Evolutionary conservation across 2,797 vertebrate species (phyloP).

Genomic region (Parambassis ranga): DNA sequence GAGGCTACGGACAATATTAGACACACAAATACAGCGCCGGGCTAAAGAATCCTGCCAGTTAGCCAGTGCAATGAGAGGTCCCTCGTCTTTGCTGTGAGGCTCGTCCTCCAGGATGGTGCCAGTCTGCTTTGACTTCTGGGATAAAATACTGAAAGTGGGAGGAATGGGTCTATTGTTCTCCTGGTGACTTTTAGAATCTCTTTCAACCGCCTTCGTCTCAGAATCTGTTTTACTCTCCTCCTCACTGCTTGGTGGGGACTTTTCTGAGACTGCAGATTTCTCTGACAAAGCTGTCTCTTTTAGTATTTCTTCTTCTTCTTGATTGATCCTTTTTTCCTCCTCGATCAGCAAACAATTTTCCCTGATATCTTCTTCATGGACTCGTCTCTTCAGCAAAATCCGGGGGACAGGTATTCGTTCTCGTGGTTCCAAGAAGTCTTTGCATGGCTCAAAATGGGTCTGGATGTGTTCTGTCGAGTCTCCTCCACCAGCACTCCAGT

Average conservation of each 20-base stretch:
- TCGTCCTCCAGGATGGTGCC: slow-evolving; percentile 95
- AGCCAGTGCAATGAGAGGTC: slow-evolving; percentile 90
- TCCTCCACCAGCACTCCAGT: slow-evolving; percentile 97
- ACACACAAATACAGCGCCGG: slow-evolving; percentile 94
- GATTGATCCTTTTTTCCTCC: slow-evolving; percentile 74
- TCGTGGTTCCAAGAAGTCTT: slow-evolving; percentile 81
- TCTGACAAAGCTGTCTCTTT: slow-evolving; percentile 57
- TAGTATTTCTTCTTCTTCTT: slow-evolving; percentile 63
- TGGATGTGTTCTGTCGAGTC: slow-evolving; percentile 99
- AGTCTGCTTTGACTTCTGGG: slow-evolving; percentile 76
- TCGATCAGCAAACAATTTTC: slow-evolving; percentile 62
- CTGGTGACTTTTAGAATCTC: slow-evolving; percentile 66
- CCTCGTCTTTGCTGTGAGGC: slow-evolving; percentile 98
- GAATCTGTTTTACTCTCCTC: slow-evolving; percentile 68
- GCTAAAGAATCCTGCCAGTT: slow-evolving; percentile 98
- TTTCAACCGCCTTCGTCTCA: slow-evolving; percentile 71
- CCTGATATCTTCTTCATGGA: slow-evolving; percentile 54
- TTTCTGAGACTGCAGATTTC: slow-evolving; percentile 48
- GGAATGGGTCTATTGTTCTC: slow-evolving; percentile 81
- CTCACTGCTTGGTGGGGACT: slow-evolving; percentile 76
- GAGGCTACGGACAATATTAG: slow-evolving; percentile 98
- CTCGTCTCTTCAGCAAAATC: slow-evolving; percentile 52
- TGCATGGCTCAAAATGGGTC: slow-evolving; percentile 94
- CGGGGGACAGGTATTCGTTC: slow-evolving; percentile 78
- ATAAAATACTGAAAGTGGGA: slow-evolving; percentile 75